These are phyloP conservation scores for Argopecten irradians DNA, from an alignment of 1,140 invertebrate species.

Conservation along the genomic window DNA sequence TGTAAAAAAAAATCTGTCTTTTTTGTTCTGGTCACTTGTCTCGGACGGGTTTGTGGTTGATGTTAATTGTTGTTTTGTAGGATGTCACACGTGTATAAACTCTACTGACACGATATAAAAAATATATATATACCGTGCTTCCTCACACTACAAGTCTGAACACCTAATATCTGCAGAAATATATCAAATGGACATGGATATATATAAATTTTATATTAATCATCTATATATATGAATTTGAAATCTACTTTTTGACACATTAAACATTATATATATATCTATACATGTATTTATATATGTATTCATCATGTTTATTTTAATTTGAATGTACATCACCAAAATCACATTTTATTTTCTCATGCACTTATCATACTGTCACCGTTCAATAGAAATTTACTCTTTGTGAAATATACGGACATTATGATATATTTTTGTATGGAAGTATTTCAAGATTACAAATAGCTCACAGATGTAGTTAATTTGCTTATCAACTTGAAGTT, in stretches of 20 bases:
- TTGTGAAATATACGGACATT: too few species aligned
- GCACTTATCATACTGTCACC: neutral
- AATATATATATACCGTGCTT: neutral
- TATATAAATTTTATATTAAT: neutral
- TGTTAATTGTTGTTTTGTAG: too few species aligned
- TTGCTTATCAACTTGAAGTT: too few species aligned
- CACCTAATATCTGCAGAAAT: neutral
- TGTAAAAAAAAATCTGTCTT: too few species aligned
- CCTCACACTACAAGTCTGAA: neutral
- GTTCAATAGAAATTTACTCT: neutral
- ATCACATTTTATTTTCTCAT: neutral
- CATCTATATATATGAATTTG: too few species aligned
- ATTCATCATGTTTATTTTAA: neutral
- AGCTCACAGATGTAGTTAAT: too few species aligned
- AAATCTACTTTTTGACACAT: too few species aligned
- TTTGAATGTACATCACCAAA: neutral
- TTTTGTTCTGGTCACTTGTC: neutral
- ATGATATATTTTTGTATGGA: too few species aligned
- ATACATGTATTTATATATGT: neutral
- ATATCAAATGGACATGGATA: neutral
- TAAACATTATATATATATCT: too few species aligned
- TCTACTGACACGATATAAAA: constrained; percentile 11
- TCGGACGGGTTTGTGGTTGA: neutral
- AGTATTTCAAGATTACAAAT: too few species aligned
- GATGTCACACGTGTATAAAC: neutral